These are phyloP conservation scores for Eremobia ochroleuca DNA, from an alignment of 2,888 invertebrate species.

Conservation along the genomic window DNA sequence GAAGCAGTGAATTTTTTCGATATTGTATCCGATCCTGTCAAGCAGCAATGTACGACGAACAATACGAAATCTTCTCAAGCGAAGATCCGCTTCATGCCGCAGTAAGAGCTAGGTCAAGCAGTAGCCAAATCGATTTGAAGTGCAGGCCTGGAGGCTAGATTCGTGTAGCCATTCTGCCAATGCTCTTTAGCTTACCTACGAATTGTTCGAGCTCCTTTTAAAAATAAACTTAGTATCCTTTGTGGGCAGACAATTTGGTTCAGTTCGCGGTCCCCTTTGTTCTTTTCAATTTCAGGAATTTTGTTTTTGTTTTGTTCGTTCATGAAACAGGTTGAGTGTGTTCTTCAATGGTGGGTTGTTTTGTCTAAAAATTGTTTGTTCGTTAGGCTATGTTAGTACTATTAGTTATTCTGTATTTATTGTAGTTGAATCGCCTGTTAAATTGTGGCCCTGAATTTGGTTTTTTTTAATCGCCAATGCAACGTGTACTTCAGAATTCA, in stretches of 20 bases:
- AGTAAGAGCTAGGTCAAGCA: slow-evolving; percentile 73
- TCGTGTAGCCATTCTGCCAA: slow-evolving; percentile 74
- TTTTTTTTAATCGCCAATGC: neutral
- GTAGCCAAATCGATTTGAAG: slow-evolving; percentile 82
- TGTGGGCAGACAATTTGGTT: slow-evolving; percentile 72
- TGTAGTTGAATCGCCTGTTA: neutral
- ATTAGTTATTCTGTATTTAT: neutral
- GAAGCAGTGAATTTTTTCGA: too few species aligned
- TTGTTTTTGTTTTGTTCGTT: slow-evolving; percentile 45
- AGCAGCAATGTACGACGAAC: slow-evolving; percentile 57
- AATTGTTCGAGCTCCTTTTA: slow-evolving; percentile 75
- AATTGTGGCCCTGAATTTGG: neutral
- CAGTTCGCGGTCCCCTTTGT: slow-evolving; percentile 64
- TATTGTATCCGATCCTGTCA: neutral
- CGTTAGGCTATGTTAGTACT: too few species aligned
- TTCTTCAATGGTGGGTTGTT: slow-evolving; percentile 27
- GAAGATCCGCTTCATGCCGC: slow-evolving; percentile 13
- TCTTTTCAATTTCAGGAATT: slow-evolving; percentile 58
- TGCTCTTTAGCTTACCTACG: slow-evolving; percentile 76
- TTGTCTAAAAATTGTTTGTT: neutral
- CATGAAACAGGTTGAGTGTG: slow-evolving; percentile 10
- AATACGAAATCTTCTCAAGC: neutral
- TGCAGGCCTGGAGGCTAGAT: slow-evolving; percentile 73
- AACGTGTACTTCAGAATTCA: neutral
- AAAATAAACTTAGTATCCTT: slow-evolving; percentile 75